Conservation (phyloP, 2,797 vertebrate species). For the Pipistrellus pipistrellus region DNA sequence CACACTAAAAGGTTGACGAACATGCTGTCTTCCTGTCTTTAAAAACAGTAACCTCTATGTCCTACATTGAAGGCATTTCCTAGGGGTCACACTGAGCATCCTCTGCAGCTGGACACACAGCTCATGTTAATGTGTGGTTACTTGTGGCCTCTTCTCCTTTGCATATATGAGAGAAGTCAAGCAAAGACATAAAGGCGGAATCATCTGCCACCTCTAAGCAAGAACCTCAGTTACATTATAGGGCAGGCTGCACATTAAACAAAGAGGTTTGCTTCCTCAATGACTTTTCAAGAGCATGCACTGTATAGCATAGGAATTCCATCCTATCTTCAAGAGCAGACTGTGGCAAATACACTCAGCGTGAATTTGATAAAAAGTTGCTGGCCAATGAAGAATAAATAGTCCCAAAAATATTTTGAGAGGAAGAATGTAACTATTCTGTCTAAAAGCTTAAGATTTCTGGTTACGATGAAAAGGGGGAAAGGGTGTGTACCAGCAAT, state of each 20-base stretch:
- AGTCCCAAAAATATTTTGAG: conserved; percentile 25
- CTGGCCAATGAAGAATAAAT: conserved; percentile 3
- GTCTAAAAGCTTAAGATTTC: conserved; percentile 35
- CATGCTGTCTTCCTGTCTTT: conserved; percentile 66
- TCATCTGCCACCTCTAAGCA: neutral
- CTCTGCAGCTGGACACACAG: conserved; percentile 68
- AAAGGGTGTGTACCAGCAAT: neutral
- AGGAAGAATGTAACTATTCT: neutral
- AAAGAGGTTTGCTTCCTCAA: neutral
- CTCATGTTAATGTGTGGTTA: neutral
- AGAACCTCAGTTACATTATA: neutral
- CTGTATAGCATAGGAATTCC: neutral
- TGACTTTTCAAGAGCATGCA: neutral
- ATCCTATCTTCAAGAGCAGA: neutral
- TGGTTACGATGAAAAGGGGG: neutral
- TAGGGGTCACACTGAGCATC: conserved; percentile 73
- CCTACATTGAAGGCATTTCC: conserved; percentile 73
- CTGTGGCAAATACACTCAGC: neutral
- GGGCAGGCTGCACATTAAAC: neutral
- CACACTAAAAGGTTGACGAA: conserved; percentile 44
- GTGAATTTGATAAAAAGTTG: neutral
- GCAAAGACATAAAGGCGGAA: neutral
- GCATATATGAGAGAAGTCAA: neutral
- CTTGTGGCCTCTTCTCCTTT: neutral
- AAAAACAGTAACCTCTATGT: conserved; percentile 80